Conservation (phyloP, 2,797 vertebrate species). For the Morelia viridis region DNA sequence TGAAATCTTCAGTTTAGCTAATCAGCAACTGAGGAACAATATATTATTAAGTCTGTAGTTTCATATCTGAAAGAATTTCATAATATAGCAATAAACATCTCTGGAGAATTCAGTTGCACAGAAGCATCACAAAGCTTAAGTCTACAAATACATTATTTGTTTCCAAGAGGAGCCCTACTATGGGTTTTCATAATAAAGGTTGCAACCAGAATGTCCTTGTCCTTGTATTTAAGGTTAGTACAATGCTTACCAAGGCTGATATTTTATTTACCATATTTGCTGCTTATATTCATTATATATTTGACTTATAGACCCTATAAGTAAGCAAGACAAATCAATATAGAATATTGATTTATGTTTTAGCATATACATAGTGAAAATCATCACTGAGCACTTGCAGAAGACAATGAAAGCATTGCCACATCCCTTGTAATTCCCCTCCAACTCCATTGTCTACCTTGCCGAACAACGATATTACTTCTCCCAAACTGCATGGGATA, state of each 20-base stretch:
- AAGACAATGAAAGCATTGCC: background rate
- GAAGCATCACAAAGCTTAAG: background rate
- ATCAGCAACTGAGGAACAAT: constrained; percentile 3
- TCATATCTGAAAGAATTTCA: background rate
- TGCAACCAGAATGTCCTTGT: background rate
- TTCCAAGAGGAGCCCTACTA: background rate
- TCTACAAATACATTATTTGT: background rate
- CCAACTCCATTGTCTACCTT: background rate
- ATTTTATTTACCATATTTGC: background rate
- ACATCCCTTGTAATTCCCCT: background rate
- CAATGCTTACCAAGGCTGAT: background rate
- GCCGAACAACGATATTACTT: background rate
- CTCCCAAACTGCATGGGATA: background rate
- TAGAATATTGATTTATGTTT: background rate
- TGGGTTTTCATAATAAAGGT: background rate
- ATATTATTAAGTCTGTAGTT: background rate
- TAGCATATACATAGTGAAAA: background rate
- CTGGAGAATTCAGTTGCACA: background rate
- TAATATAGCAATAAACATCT: background rate
- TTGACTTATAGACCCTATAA: background rate
- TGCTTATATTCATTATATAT: background rate
- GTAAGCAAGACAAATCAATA: background rate
- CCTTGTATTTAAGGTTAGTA: background rate
- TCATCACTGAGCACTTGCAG: background rate
- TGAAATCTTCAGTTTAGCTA: background rate